phyloP scores from a whole-genome alignment of 2,888 invertebrate genomes.

The Ophion ventricosus region DNA sequence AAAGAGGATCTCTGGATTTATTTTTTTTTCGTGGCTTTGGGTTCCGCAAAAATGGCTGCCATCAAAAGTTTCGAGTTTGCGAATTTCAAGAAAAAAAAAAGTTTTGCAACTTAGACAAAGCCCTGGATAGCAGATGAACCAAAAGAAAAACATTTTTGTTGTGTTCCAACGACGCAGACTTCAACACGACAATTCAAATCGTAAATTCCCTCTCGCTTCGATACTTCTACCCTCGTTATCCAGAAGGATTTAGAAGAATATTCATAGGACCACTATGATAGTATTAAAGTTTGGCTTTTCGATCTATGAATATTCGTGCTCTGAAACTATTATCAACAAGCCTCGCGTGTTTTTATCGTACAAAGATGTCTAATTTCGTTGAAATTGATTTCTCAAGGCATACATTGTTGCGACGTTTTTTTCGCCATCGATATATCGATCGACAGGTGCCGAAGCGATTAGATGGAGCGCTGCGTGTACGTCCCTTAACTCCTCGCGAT shows the following conservation, averaged over 20 bases:
- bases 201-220: too few relatives aligned
- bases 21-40: neutral
- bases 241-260: too few relatives aligned
- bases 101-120: too few relatives aligned
- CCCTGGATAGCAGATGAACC: neutral
- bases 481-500: too few relatives aligned
- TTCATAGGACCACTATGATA: too few relatives aligned
- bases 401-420: neutral
- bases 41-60: neutral
- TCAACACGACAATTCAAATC: too few relatives aligned
- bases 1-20: neutral
- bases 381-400: neutral
- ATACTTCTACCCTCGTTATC: too few relatives aligned
- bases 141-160: neutral
- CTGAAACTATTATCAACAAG: neutral
- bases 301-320: neutral
- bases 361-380: neutral
- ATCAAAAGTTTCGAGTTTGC: too few relatives aligned
- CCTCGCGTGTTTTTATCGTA: neutral
- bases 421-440: neutral
- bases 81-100: too few relatives aligned
- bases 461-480: neutral
- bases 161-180: neutral
- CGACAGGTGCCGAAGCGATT: neutral
- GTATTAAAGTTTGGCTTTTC: neutral